Conservation (phyloP, 2,888 invertebrate species). For the Thecophora atra region DNA sequence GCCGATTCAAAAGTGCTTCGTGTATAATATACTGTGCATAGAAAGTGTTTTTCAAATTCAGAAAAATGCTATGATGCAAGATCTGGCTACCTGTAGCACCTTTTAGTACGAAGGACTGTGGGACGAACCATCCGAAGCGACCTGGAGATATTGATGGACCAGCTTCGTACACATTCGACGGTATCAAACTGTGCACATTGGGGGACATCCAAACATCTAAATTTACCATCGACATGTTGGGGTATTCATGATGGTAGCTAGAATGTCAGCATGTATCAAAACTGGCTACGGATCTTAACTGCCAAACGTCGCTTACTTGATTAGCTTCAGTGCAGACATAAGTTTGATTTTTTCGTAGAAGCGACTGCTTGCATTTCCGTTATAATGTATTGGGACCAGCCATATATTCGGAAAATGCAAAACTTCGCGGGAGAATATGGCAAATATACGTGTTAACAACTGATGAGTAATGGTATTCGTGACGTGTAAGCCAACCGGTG, state of each 20-base stretch:
- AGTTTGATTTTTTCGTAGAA: conserved; percentile 44
- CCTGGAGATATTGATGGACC: conserved; percentile 68
- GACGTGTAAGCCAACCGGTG: conserved; percentile 67
- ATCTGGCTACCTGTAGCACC: conserved; percentile 26
- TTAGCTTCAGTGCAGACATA: conserved; percentile 44
- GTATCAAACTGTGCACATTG: conserved; percentile 68
- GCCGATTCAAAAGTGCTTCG: conserved; percentile 41
- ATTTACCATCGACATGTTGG: conserved; percentile 67
- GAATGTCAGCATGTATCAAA: neutral
- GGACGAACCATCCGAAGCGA: conserved; percentile 75
- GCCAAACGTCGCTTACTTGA: conserved; percentile 47
- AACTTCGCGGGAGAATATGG: conserved; percentile 69
- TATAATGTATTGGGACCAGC: conserved; percentile 57
- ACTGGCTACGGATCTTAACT: neutral
- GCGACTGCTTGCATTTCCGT: conserved; percentile 36
- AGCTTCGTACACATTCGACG: conserved; percentile 66
- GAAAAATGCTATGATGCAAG: conserved; percentile 53
- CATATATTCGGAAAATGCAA: conserved; percentile 67
- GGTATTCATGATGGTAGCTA: conserved; percentile 16
- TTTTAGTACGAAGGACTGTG: conserved; percentile 56
- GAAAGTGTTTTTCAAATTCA: conserved; percentile 45
- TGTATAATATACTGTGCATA: conserved; percentile 54
- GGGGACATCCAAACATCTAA: conserved; percentile 78
- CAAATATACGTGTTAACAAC: conserved; percentile 70
- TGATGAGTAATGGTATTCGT: conserved; percentile 70